Evolutionary conservation across 2,888 invertebrate species (phyloP).

Genomic region (Nipponacmea schrenckii): DNA sequence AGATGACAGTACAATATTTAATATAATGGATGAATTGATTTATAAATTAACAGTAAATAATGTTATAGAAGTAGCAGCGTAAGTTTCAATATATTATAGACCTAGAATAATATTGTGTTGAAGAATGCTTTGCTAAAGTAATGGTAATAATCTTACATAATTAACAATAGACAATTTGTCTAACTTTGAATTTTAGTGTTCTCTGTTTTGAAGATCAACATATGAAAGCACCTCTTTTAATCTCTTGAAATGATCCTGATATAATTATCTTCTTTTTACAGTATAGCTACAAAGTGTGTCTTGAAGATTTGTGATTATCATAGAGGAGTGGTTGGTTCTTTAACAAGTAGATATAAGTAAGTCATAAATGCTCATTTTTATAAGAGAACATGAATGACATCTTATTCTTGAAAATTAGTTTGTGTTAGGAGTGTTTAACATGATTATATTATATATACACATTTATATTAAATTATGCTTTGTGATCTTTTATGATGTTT

Average conservation of each 20-base stretch:
- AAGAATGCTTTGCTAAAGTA: too few relatives aligned
- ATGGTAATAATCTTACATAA: too few relatives aligned
- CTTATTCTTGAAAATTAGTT: not conserved
- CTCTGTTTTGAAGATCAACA: too few relatives aligned
- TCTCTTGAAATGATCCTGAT: too few relatives aligned
- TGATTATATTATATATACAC: too few relatives aligned
- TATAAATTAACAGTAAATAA: conserved; percentile 63
- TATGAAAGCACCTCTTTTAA: too few relatives aligned
- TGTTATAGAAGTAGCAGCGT: conserved; percentile 58
- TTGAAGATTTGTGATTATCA: conserved; percentile 61
- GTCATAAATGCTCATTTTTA: conserved; percentile 15
- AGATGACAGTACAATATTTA: conserved; percentile 48
- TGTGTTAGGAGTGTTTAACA: not conserved
- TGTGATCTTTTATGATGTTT: too few relatives aligned
- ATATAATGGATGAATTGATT: conserved; percentile 64
- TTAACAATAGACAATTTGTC: too few relatives aligned
- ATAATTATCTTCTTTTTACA: conserved; percentile 31
- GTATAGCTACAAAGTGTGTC: conserved; percentile 56
- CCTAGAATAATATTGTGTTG: too few relatives aligned
- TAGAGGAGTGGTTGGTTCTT: conserved; percentile 55
- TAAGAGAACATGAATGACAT: too few relatives aligned
- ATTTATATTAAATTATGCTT: not conserved
- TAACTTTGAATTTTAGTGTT: too few relatives aligned
- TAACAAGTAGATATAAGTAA: conserved; percentile 63
- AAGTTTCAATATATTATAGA: conserved; percentile 27